Conservation (phyloP, 2,888 invertebrate genomes). For the Caenorhabditis doughertyi region DNA sequence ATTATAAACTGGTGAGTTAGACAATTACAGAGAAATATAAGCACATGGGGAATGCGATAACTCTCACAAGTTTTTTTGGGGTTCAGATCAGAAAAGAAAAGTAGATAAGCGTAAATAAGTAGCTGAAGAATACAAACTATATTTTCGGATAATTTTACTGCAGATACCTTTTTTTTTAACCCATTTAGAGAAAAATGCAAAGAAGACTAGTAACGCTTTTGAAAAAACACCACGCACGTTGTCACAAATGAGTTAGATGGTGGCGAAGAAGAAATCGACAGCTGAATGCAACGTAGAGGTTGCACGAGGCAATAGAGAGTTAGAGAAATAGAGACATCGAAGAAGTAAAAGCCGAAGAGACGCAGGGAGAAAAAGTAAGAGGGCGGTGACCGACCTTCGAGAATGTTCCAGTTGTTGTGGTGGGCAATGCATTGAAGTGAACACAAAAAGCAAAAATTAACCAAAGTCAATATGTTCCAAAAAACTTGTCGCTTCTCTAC, state of each 20-base stretch:
- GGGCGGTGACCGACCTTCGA: slow-evolving; percentile 26
- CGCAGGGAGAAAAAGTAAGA: slow-evolving; percentile 24
- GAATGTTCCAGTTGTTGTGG: slow-evolving; percentile 42
- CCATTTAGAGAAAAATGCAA: slow-evolving; percentile 1
- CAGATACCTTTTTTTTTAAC: neutral
- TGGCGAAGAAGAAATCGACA: slow-evolving; percentile 14
- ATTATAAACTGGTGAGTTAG: too few species aligned
- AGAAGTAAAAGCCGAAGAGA: slow-evolving; percentile 1
- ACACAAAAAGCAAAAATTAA: too few species aligned
- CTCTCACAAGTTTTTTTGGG: slow-evolving; percentile 13
- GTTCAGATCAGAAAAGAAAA: slow-evolving; percentile 12
- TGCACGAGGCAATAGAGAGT: neutral
- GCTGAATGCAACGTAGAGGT: slow-evolving; percentile 28
- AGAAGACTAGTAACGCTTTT: slow-evolving; percentile 24
- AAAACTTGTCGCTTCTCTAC: too few species aligned
- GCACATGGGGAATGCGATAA: neutral
- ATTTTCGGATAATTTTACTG: neutral
- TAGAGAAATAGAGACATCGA: slow-evolving; percentile 21
- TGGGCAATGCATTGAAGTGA: neutral
- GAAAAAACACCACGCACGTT: neutral
- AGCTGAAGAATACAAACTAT: too few species aligned
- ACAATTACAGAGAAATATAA: slow-evolving; percentile 17
- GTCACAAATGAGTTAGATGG: neutral
- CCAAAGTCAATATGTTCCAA: too few species aligned
- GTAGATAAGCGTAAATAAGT: slow-evolving; percentile 20